Conservation (phyloP, 2,113 vertebrate genomes). For the Martes martes region DNA sequence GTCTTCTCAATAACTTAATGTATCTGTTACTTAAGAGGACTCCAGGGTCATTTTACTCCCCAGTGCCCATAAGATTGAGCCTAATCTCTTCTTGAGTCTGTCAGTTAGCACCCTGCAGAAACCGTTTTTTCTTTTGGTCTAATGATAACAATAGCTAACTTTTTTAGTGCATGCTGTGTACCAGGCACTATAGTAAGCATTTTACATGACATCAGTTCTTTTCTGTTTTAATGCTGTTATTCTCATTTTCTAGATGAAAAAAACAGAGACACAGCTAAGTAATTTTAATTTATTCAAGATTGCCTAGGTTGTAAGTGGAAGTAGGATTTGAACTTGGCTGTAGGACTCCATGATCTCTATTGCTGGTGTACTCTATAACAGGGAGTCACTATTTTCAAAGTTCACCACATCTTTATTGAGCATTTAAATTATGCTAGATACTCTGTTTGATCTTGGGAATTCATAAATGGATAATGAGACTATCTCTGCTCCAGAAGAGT, state of each 20-base stretch:
- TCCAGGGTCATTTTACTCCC: background rate
- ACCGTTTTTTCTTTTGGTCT: background rate
- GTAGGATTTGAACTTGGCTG: background rate
- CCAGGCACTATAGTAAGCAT: background rate
- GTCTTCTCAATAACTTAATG: background rate
- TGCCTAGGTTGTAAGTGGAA: slow-evolving; percentile 24
- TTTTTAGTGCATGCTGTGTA: background rate
- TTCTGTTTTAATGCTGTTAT: slow-evolving; percentile 19
- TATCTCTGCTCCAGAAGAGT: background rate
- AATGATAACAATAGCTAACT: background rate
- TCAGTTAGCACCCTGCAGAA: background rate
- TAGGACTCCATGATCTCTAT: background rate
- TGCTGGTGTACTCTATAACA: background rate
- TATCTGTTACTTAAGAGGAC: background rate
- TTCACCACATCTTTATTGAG: background rate
- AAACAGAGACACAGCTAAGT: background rate
- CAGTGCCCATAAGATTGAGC: slow-evolving; percentile 1
- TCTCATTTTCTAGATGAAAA: slow-evolving; percentile 11
- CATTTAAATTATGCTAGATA: slow-evolving; percentile 26
- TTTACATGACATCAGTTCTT: slow-evolving; percentile 6
- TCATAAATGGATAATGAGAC: slow-evolving; percentile 21
- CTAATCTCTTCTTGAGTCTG: background rate
- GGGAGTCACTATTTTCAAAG: slow-evolving; percentile 6
- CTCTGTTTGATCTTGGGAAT: slow-evolving; percentile 17
- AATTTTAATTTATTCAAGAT: slow-evolving; percentile 55